phyloP scores from a whole-genome alignment of 2,113 vertebrate genomes.

The Malurus alboscapulatus region DNA sequence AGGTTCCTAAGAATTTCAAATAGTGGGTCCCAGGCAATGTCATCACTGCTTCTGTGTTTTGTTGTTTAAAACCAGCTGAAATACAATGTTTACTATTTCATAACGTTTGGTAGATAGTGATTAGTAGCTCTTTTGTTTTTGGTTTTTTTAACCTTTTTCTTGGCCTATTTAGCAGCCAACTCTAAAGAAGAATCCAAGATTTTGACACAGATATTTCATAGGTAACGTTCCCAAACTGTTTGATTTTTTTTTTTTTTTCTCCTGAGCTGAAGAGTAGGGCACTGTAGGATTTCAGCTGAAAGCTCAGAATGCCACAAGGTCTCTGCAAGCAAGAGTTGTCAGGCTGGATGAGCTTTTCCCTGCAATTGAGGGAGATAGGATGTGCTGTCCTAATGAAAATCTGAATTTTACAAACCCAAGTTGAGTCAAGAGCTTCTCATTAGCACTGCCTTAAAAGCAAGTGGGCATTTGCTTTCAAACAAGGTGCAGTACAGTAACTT shows the following conservation, averaged over 20 bases:
- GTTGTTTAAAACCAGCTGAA: slow-evolving; percentile 25
- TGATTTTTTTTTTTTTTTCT: background rate
- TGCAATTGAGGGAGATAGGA: background rate
- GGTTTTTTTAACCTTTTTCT: background rate
- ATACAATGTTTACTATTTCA: background rate
- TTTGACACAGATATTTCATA: background rate
- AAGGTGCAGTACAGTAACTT: background rate
- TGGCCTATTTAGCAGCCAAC: background rate
- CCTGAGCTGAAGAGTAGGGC: background rate
- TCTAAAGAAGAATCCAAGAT: background rate
- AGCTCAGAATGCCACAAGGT: background rate
- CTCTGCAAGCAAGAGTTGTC: slow-evolving; percentile 1
- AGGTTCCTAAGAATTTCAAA: slow-evolving; percentile 13
- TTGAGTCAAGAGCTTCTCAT: background rate
- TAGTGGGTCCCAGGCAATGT: background rate
- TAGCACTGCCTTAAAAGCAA: slow-evolving; percentile 38
- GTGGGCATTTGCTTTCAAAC: background rate
- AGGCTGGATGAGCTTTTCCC: slow-evolving; percentile 27
- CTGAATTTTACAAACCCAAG: background rate
- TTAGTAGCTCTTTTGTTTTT: background rate
- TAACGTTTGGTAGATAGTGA: background rate
- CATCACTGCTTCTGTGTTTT: slow-evolving; percentile 10
- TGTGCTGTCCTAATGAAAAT: background rate
- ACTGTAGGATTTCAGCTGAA: slow-evolving; percentile 21
- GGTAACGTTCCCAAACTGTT: background rate